A percentile compares a stretch with the other conserved stretches of the same genome.
Evolutionary conservation across 2,888 invertebrate genomes (phyloP).

Genomic region (Galerucella calmariensis): DNA sequence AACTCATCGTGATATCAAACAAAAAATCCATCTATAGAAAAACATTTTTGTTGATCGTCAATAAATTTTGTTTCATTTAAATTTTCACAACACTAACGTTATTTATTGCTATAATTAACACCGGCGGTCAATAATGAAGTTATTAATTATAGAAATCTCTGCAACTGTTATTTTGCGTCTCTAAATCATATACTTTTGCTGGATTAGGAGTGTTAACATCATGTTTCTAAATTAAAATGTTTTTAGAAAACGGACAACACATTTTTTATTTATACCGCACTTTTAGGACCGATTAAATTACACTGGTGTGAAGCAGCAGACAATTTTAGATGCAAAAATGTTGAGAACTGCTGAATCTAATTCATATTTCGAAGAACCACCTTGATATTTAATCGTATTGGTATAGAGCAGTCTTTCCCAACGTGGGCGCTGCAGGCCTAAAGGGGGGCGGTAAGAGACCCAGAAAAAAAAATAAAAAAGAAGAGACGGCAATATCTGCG

Average conservation of each 20-base stretch:
- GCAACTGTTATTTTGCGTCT: constrained; percentile 2
- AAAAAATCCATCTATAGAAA: background rate
- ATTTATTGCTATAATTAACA: background rate
- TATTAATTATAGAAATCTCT: background rate
- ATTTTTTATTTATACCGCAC: background rate
- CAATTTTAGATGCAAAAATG: no score
- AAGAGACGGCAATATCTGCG: no score
- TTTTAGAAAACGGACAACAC: background rate
- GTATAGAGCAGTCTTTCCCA: no score
- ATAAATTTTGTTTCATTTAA: background rate
- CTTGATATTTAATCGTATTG: no score
- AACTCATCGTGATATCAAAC: background rate
- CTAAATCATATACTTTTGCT: constrained; percentile 1
- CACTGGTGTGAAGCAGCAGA: no score
- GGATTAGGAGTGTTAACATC: background rate
- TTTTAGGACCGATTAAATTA: no score
- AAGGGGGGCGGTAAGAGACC: no score
- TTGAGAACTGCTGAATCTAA: no score
- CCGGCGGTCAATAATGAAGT: background rate
- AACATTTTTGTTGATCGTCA: background rate
- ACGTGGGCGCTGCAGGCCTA: no score
- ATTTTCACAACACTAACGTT: background rate
- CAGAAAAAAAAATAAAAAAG: no score
- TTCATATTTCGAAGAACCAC: no score
- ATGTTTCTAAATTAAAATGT: background rate